Evolutionary conservation across 1,140 invertebrate genomes (phyloP), one percentile per base, ranked within the genome.

Genomic region (Dysdera silvatica): DNA sequence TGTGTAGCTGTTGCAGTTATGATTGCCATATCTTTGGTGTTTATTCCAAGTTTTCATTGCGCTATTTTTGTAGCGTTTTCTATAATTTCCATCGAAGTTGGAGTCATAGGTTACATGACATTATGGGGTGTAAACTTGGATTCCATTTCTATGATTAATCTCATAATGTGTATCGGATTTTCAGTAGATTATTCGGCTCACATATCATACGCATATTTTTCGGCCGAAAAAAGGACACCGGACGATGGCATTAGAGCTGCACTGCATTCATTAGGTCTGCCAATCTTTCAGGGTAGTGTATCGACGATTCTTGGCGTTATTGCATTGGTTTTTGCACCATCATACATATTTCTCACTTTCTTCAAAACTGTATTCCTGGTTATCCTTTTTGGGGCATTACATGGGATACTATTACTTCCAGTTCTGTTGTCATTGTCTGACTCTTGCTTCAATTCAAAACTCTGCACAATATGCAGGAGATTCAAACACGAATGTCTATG

Each of bases 121-220:
- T 77, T 96, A 0, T 98, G 95, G 93, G 84, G 86, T 66, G 91
- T 98, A 0, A 95, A 91, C 72, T 78, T 98, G 32, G 95, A 97
- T 74, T 93, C 93, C 3, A 95, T 98, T 70, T 97, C 94, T 0
- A 98, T 98, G 94, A 97, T 98, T 40, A 97, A 98, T 71, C 80
- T 98, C 2, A 97, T 98, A 47, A 98, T 98, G 94, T 95, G 93
- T 71, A 95, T 98, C 29, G 95, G 95, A 37, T 98, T 98, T 77
- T 95, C 91, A 3, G 92, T 98, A 0, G 95, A 98, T 72, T 98
- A 95, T 74, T 94, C 92, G 0, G 94, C 94, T 4, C 95, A 98
- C 71, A 96, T 98, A 41, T 95, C 92, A 67, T 96, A 98, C 72
- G 91, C 91, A 0, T 98, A 95, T 74, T 92, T 97, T 85, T 87